Conservation (phyloP, 2,113 vertebrate genomes). For the Urocolius indicus region DNA sequence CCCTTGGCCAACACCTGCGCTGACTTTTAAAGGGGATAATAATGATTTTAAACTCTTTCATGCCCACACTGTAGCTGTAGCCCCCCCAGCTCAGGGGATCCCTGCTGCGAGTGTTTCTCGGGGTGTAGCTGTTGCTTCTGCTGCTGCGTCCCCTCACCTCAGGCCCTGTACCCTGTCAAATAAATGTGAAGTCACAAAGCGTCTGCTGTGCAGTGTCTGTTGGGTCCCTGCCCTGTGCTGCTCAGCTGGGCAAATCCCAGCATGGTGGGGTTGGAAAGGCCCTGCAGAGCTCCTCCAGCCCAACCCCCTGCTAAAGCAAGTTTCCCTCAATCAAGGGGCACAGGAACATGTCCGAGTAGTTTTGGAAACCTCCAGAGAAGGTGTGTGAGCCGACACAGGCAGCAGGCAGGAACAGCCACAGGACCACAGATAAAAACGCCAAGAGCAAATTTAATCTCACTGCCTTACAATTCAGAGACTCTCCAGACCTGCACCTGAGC, state of each 20-base stretch:
- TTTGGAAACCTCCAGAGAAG: no score
- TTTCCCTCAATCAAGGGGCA: no score
- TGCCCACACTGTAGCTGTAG: background rate
- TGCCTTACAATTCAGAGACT: no score
- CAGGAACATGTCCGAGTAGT: no score
- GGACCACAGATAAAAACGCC: no score
- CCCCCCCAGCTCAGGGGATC: background rate
- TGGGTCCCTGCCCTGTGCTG: accelerated
- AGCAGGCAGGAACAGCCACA: no score
- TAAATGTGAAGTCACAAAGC: conserved; percentile 6
- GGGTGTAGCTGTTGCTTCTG: background rate
- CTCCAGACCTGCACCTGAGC: no score
- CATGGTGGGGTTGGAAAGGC: no score
- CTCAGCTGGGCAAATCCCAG: background rate
- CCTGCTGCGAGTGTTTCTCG: accelerated
- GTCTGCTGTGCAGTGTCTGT: accelerated
- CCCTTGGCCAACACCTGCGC: background rate
- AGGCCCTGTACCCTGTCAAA: background rate
- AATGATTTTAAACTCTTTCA: background rate
- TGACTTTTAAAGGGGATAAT: background rate
- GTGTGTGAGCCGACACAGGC: no score
- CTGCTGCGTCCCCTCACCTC: accelerated
- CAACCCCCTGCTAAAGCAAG: no score
- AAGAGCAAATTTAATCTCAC: no score
- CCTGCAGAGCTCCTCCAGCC: no score